Base-by-base conservation (phyloP, 2,113 vertebrate species). In the Podarcis cretensis region DNA sequence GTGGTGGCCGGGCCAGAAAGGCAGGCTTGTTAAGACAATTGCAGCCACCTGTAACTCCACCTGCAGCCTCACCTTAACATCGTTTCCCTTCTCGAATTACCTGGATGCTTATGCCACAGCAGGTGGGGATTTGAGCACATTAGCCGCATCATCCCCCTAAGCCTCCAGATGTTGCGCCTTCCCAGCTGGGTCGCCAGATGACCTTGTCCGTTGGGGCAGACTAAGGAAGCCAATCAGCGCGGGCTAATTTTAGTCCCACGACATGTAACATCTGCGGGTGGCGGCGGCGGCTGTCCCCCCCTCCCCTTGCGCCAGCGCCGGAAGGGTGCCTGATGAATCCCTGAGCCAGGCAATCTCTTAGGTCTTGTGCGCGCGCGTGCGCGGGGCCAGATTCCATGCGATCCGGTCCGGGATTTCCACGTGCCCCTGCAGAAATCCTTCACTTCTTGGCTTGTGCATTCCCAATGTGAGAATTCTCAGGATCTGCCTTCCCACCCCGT, bases 331-430 rank as follows among this genome's bases (percentile, higher is more conserved):
- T 71, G 63, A 69, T 69, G 85, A 69, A 27, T 2, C 6, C 71
- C 20, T 27, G 80, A 79, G 81, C 3, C 9, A 27, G 48, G 40
- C n/a, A 9, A 23, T 68, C 73, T 5, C 21, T 14, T 0, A 14
- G 27, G 25, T 8, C 21, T 30, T 4, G n/a, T 35, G 71, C 6
- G 37, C 18, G 59, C 59, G 59, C 4, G 69, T 27, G 69, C 69
- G 69, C 69, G 69, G 25, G 25, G 66, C 25, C 12, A 1, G 78
- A 43, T 59, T 88, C 87, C 69, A 21, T 9, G 25, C 9, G 32
- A 81, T 89, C 88, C 88, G 76, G 48, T 65, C 88, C 83, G 23
- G 88, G 83, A 66, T 89, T 89, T 89, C 77, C 83, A 74, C 40
- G 37, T 30, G 77, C 20, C 66, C 35, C 27, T 79, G 79, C 88